Evolutionary conservation across 2,113 vertebrate genomes (phyloP).

Genomic region (Heloderma charlesbogerti): DNA sequence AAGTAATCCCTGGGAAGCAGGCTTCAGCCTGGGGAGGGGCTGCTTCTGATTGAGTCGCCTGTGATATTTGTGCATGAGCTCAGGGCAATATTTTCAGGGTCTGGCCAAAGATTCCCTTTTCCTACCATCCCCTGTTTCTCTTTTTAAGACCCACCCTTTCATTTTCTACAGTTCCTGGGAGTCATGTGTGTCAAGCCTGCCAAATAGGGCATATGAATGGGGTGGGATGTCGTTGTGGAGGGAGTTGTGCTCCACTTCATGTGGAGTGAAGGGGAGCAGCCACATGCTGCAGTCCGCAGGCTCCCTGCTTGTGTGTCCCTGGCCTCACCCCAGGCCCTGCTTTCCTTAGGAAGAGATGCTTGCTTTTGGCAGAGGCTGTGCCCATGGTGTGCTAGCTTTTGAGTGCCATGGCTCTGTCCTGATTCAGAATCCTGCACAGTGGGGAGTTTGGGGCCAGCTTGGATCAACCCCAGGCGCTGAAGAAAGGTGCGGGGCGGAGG

Average conservation of each 20-base stretch:
- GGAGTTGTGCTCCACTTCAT: too few species aligned
- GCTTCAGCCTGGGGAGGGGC: not conserved
- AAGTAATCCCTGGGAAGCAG: not conserved
- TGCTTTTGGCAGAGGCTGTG: fast-evolving
- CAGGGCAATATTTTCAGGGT: not conserved
- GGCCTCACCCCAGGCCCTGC: not conserved
- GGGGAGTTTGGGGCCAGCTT: not conserved
- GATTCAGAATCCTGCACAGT: not conserved
- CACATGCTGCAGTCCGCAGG: not conserved
- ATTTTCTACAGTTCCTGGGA: constrained; percentile 27
- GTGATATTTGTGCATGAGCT: not conserved
- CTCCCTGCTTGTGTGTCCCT: not conserved
- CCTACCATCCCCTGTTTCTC: constrained; percentile 3
- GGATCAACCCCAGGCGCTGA: fast-evolving
- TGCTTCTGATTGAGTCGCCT: not conserved
- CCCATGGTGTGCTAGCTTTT: fast-evolving
- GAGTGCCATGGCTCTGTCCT: not conserved
- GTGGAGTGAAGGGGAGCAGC: not conserved
- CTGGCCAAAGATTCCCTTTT: not conserved
- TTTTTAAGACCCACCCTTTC: not conserved
- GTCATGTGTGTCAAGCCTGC: constrained; percentile 23
- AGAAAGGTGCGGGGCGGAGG: too few species aligned
- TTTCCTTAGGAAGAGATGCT: fast-evolving
- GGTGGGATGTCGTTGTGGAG: not conserved
- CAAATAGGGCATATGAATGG: not conserved